Base-by-base conservation (phyloP, 2,797 vertebrate species). In the Cuculus canorus region DNA sequence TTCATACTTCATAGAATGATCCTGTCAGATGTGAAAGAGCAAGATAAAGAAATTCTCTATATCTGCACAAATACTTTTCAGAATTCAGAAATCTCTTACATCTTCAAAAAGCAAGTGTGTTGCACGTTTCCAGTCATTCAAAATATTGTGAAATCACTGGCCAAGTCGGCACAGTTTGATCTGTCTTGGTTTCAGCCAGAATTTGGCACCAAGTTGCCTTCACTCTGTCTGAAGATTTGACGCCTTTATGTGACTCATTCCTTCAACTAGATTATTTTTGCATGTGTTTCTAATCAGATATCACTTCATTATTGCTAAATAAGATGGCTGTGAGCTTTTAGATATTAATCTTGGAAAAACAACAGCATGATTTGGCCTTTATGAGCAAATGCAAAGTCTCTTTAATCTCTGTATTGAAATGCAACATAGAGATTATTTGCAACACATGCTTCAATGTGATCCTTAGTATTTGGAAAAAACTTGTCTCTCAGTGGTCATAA, bases 321-420 rank as follows among this genome's bases (percentile, higher is more conserved):
- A 48, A 80, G 39, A 76, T 82, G 14, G 11, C 48, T 68, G 28
- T 69, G 50, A 54, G 60, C 19, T 75, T 86, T 92, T 68, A 73
- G n/a, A 37, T 93, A 76, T 32, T 76, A 63, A 79, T 88, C 56
- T 86, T 93, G 53, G 77, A 73, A 95, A 81, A 88, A 18, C 14
- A 82, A 37, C 39, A 82, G 43, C 28, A 30, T 48, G 30, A 66
- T 86, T 90, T 90, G 35, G 47, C 30, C 32, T 76, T 54, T 59
- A 17, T 66, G 33, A 92, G 52, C 35, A 90, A 83, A 90, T 27
- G 39, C 17, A 56, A 21, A 82, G 91, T 95, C 28, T 50, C 43
- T 91, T 93, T 88, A 90, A 66, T 65, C 23, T 93, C 66, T 60
- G 19, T 54, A 64, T 5, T 56, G 37, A 92, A 84, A n/a, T 17